Evolutionary conservation across 1,140 invertebrate species (phyloP).

Genomic region (Brachionus paranguensis): DNA sequence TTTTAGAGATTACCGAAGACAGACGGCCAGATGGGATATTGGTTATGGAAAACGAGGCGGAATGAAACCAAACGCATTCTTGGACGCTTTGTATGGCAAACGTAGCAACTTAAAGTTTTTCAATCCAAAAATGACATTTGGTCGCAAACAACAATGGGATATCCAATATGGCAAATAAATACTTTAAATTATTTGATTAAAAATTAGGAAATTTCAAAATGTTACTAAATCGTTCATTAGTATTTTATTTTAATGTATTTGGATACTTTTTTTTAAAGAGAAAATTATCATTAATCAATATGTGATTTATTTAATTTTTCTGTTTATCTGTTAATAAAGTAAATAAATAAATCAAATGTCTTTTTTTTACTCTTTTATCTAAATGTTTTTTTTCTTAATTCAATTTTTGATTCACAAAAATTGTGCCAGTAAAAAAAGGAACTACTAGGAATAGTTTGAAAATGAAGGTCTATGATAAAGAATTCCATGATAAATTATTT

Average conservation of each 20-base stretch:
- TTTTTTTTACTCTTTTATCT: not conserved
- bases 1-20: conserved; percentile 32
- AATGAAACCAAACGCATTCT: conserved; percentile 2
- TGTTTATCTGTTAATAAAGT: not conserved
- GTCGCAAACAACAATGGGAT: conserved; percentile 38
- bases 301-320: not conserved
- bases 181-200: not conserved
- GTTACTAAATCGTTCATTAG: not conserved
- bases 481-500: too few relatives aligned
- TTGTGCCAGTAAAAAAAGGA: too few relatives aligned
- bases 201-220: not conserved
- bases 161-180: conserved; percentile 37
- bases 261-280: not conserved
- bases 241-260: not conserved
- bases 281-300: not conserved
- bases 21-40: conserved; percentile 38
- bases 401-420: too few relatives aligned
- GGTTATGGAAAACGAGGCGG: conserved; percentile 8
- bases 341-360: not conserved
- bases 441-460: too few relatives aligned
- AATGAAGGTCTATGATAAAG: too few relatives aligned
- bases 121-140: conserved; percentile 35
- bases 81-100: conserved; percentile 35
- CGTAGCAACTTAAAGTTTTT: not conserved
- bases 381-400: too few relatives aligned